These are phyloP conservation scores for Bubo scandiacus DNA, from an alignment of 2,113 vertebrate genomes.

Conservation along the genomic window DNA sequence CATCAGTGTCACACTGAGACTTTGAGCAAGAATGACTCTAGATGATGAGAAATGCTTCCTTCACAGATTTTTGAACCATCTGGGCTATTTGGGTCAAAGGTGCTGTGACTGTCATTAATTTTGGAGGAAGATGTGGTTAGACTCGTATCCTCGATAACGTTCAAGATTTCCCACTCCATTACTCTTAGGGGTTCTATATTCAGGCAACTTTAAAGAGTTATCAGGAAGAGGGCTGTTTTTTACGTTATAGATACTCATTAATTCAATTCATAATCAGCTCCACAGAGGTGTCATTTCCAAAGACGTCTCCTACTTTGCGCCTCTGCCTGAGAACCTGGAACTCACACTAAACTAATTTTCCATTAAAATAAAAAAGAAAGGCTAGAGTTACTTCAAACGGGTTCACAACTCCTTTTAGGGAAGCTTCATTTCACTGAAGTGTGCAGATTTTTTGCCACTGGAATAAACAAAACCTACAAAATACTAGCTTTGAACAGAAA, in stretches of 20 bases:
- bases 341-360: background rate
- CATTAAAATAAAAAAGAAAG: background rate
- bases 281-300: background rate
- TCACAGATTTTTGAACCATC: background rate
- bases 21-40: background rate
- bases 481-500: background rate
- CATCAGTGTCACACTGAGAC: background rate
- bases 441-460: rapidly evolving
- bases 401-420: background rate
- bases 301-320: background rate
- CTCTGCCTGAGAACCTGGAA: background rate
- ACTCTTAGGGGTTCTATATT: background rate
- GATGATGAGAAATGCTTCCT: background rate
- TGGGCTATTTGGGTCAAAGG: background rate
- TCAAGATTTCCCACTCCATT: background rate
- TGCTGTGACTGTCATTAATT: background rate
- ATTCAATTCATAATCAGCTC: background rate
- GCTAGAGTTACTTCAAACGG: background rate
- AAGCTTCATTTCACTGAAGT: background rate
- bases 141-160: background rate
- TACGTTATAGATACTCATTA: background rate
- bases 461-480: background rate
- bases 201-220: background rate
- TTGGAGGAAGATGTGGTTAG: background rate
- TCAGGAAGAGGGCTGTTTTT: background rate